These are phyloP conservation scores for Drosophila fungiperda DNA, from an alignment of 2,888 invertebrate species.

Conservation along the genomic window DNA sequence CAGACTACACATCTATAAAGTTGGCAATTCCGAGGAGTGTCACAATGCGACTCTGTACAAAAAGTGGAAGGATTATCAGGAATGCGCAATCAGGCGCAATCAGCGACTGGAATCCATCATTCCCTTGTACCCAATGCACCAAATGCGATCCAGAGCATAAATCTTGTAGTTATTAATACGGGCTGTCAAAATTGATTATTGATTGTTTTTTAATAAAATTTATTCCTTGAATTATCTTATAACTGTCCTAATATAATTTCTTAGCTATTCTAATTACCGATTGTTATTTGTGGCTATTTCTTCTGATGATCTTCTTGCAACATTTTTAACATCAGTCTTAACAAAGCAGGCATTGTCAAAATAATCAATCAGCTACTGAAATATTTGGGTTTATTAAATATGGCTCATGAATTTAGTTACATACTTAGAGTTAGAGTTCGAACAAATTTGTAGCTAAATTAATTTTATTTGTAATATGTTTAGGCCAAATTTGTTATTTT, in stretches of 20 bases:
- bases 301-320: not conserved
- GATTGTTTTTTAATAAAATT: not conserved
- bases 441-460: not conserved
- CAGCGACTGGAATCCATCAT: slow-evolving; percentile 24
- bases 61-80: not conserved
- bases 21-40: slow-evolving; percentile 17
- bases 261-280: not conserved
- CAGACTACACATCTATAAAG: slow-evolving; percentile 3
- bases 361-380: not conserved
- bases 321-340: not conserved
- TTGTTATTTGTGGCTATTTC: not conserved
- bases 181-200: not conserved
- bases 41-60: not conserved
- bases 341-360: not conserved
- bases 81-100: slow-evolving; percentile 17
- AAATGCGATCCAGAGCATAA: slow-evolving; percentile 11
- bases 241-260: too few species aligned
- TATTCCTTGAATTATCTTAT: not conserved
- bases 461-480: not conserved
- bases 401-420: not conserved
- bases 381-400: not conserved
- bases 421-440: not conserved
- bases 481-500: too few species aligned
- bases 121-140: slow-evolving; percentile 24
- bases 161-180: not conserved